Percentiles rank a stretch among this genome's conserved stretches.
These are phyloP conservation scores for Microcebus tavaratra DNA, from an alignment of 2,113 vertebrate species.

Conservation along the genomic window DNA sequence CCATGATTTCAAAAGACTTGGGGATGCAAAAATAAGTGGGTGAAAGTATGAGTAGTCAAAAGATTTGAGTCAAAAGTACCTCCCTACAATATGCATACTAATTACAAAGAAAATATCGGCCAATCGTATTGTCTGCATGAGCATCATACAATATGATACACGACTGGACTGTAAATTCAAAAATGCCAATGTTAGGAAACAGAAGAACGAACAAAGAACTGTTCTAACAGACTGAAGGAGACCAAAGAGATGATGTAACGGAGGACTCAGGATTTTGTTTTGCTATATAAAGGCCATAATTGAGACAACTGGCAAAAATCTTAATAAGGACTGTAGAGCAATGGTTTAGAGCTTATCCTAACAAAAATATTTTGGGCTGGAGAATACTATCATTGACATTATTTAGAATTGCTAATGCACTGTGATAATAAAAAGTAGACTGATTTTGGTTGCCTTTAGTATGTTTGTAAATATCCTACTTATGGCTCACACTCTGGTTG, in stretches of 20 bases:
- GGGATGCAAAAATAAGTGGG: neutral
- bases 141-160: neutral
- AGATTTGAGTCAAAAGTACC: neutral
- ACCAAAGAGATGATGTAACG: neutral
- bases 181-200: neutral
- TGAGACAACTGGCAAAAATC: neutral
- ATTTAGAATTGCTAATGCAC: neutral
- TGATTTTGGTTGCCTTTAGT: neutral
- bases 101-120: neutral
- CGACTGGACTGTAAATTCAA: neutral
- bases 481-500: neutral
- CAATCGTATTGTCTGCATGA: neutral
- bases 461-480: neutral
- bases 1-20: neutral
- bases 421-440: neutral
- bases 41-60: neutral
- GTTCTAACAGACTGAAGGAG: neutral
- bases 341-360: neutral
- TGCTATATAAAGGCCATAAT: neutral
- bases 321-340: neutral
- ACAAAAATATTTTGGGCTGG: neutral
- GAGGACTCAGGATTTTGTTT: neutral
- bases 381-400: neutral
- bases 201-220: neutral
- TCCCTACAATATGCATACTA: neutral